Evolutionary conservation across 1,140 invertebrate genomes (phyloP).

Genomic region (Sitobion miscanthi): DNA sequence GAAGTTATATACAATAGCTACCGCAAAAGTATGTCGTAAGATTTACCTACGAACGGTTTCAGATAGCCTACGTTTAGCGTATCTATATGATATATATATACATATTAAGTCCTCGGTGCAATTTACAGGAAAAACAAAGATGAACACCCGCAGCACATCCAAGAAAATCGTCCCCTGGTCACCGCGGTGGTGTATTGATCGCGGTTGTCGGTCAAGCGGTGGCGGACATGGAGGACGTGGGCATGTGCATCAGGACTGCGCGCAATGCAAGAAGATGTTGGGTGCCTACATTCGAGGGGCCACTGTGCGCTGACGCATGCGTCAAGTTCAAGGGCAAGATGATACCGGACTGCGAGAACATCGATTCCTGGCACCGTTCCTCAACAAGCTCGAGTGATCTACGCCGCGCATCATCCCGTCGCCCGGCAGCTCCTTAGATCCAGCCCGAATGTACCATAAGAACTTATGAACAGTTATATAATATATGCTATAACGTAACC

Average conservation of each 20-base stretch:
- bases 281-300: constrained; percentile 83
- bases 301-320: constrained; percentile 59
- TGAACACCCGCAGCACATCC: neutral
- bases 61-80: too few species aligned
- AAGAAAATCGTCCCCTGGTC: neutral
- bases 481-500: neutral
- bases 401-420: neutral
- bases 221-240: constrained; percentile 59
- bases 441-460: neutral
- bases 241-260: constrained; percentile 81
- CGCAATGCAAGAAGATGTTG: constrained; percentile 85
- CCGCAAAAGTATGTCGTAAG: too few species aligned
- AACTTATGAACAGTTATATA: neutral
- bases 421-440: too few species aligned
- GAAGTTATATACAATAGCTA: neutral
- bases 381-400: constrained; percentile 69
- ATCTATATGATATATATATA: too few species aligned
- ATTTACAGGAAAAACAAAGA: neutral
- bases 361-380: constrained; percentile 77
- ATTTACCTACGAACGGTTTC: too few species aligned
- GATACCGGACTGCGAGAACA: constrained; percentile 71
- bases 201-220: neutral
- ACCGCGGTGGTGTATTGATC: neutral
- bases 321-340: too few species aligned
- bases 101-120: neutral